Base-by-base conservation (phyloP, 2,113 vertebrate species). In the Vulpes ferrilata region DNA sequence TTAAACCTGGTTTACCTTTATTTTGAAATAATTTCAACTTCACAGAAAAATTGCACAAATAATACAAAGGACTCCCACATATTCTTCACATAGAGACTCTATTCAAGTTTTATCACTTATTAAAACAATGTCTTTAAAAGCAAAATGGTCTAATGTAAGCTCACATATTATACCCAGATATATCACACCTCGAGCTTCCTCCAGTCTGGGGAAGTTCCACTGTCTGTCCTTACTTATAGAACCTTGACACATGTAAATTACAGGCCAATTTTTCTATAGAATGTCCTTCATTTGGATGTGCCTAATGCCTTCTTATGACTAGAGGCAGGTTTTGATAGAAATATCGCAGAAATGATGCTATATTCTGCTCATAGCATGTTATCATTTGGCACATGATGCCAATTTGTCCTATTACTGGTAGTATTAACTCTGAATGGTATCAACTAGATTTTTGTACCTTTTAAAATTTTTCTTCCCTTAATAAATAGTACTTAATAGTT, bases 1-100 rank as follows among this genome's bases (percentile, higher is more conserved):
- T 7, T 51, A 11, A 32, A 6, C 38, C 7, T 71, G 2, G 57
- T 83, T 86, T 67, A 89, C 16, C 84, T 97, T 67, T 32, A 53
- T 90, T 80, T 80, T 81, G 11, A 90, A 80, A 74, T 69, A 69
- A 69, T 76, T 74, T 95, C 25, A 94, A 62, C 67, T 84, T 88
- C 88, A 51, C 17, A 87, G 64, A 95, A 80, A 95, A 93, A 51
- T 32, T 93, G 2, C 0, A 91, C 83, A 7, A 90, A 20, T 19
- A 69, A 51, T 62, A 51, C 2, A 51, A 83, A 81, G 7, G 81
- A 43, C 11, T 67, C 0, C 5, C 51, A 76, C 2, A 51, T 30
- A 53, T 20, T 20, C 30, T 78, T 60, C 27, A 93, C 15, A 11
- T 1, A 32, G 48, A 32, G n/a, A 55, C 32, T 51, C 20, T 17